These are phyloP conservation scores for Gastracanthus pulcherrimus DNA, from an alignment of 2,888 invertebrate species.

Conservation along the genomic window DNA sequence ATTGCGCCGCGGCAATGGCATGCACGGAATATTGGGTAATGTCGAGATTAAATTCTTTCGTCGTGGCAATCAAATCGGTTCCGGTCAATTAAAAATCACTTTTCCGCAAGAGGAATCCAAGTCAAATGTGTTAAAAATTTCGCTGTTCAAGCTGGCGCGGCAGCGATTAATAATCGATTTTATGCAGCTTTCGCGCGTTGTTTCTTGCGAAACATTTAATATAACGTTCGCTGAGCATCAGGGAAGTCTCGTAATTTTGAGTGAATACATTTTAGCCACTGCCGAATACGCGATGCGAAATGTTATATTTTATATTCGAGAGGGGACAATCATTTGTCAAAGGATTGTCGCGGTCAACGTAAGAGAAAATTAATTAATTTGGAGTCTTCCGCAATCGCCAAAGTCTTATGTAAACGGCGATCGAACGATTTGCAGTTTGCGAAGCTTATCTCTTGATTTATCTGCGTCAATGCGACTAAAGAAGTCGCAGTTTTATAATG, in stretches of 20 bases:
- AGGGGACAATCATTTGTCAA: neutral
- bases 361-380: neutral
- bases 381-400: no score
- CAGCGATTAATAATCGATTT: neutral
- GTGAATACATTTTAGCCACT: neutral
- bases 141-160: no score
- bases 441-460: no score
- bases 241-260: neutral
- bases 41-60: constrained; percentile 6
- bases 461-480: no score
- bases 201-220: neutral
- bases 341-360: neutral
- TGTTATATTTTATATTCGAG: no score
- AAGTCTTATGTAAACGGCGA: no score
- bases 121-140: no score
- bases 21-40: neutral
- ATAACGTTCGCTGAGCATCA: no score
- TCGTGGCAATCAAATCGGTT: neutral
- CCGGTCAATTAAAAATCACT: constrained; percentile 4
- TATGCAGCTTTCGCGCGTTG: neutral
- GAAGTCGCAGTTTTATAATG: no score
- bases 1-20: neutral
- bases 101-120: no score
- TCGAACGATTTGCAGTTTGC: no score
- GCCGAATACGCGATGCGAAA: neutral